Base-by-base conservation (phyloP, 2,888 invertebrate species). In the Trachelus troglodyta region DNA sequence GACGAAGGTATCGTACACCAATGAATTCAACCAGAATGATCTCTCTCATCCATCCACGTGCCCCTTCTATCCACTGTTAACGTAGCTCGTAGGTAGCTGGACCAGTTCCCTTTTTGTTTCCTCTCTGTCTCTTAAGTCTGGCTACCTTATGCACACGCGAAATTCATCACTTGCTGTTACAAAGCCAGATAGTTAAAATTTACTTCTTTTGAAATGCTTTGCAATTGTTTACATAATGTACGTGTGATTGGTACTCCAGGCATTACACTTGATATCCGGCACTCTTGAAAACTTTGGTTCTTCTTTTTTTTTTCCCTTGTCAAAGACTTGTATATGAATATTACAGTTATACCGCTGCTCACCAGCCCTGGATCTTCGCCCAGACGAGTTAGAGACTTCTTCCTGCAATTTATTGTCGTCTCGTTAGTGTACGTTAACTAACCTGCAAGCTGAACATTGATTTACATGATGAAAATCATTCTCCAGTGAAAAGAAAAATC, bases 1-100 rank as follows among this genome's bases (percentile, higher is more conserved):
- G 75, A 80, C 78, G 77, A 84, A 84, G 85, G 84, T 84, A 85
- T 81, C 81, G 85, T 84, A 84, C 79, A 56, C 40, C 23, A 23
- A 23, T 56, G 40, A 56, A 56, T 56, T 56, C 40, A 56, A 23
- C 1, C 15, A 35, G 40, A 56, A 56, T 56, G 40, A 56, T 56
- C 40, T 56, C 40, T 56, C 40, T 56, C 40, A 23, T 56, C 1
- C 15, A 4, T 23, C 23, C 23, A 56, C 40, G 40, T 56, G 23
- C 11, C 34, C 40, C 9, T 15, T 40, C 15, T 15, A 23, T 23
- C 15, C 40, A 15, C 23, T 56, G 6, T 56, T 56, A 56, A 56
- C 6, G 40, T 56, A 56, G 40, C 40, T 56, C 40, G 23, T 15
- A 35, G 40, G 40, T 23, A 23, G 40, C 40, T 15, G 40, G 23